Base-by-base conservation (phyloP, 53 echinoderm and acorn worm genomes). In the Paracentrotus lividus region DNA sequence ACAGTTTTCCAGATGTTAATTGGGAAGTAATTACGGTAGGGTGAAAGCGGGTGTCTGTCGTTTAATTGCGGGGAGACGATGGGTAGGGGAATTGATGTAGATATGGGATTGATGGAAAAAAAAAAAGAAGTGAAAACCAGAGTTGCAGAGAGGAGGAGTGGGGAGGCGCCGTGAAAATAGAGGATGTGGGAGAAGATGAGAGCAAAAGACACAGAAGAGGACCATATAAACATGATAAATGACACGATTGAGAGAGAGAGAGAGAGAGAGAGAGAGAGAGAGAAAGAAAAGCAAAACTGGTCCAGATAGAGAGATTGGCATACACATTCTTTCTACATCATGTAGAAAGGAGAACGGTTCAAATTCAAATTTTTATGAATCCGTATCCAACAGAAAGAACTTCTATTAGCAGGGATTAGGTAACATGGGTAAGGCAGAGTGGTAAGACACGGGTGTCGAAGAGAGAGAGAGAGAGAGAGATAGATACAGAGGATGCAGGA, bases 1-100 rank as follows among this genome's bases (percentile, higher is more conserved):
- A 57, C 36, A 57, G 87, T 57, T 87, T 2, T 87, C 87, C 87
- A 87, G 87, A 87, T 87, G 87, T 57, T 87, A 87, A 87, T 55
- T 87, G 57, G 57, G 44, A 47, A 81, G 81, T 81, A 81, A 81
- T 81, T 81, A 81, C 81, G 24, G n/a, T n/a, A 27, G 81, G 81
- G 81, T 81, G 49, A 81, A 81, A 81, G 44, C 81, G 81, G 21
- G 47, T 81, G 81, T 81, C 81, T 81, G 26, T 23, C 81, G 47
- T 45, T 76, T 76, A 76, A 76, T 81, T 81, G 81, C 4, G 2
- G 81, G n/a, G 26, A 47, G 81, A 81, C 47, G 81, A 81, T 81
- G 81, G 26, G 44, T 44, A 81, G 40, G 42, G 76, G 20, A 23
- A 5, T 1, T 27, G 32, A 32, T 8, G 42, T 23, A 81, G 81